phyloP scores from a whole-genome alignment of 1,140 invertebrate species.

The Drosophila lacteicornis region DNA sequence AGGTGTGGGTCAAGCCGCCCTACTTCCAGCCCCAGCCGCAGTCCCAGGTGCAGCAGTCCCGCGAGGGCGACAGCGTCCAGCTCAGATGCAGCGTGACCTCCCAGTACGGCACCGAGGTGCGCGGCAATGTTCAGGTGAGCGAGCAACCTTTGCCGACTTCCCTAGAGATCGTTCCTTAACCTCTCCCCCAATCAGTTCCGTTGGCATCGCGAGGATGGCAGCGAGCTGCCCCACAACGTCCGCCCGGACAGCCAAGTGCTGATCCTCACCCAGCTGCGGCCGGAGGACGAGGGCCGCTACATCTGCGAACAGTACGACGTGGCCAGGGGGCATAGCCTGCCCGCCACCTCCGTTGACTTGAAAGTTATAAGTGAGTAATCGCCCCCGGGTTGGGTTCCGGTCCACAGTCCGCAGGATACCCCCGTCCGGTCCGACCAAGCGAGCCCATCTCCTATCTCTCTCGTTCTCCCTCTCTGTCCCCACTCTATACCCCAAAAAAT shows the following conservation, averaged over 20 bases:
- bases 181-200: slow-evolving; percentile 47
- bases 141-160: no score
- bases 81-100: slow-evolving; percentile 86
- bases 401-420: slow-evolving; percentile 15
- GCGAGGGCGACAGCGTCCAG: slow-evolving; percentile 87
- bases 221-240: slow-evolving; percentile 73
- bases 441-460: slow-evolving; percentile 13
- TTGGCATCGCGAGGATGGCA: slow-evolving; percentile 85
- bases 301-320: slow-evolving; percentile 87
- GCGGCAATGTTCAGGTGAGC: slow-evolving; percentile 61
- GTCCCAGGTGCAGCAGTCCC: slow-evolving; percentile 82
- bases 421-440: slow-evolving; percentile 10
- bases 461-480: no score
- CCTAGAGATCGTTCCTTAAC: no score
- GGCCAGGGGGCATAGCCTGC: slow-evolving; percentile 83
- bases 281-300: slow-evolving; percentile 89
- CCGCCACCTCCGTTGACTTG: slow-evolving; percentile 89
- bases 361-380: slow-evolving; percentile 89
- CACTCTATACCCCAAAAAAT: no score
- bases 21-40: slow-evolving; percentile 79
- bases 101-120: slow-evolving; percentile 40
- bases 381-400: slow-evolving; percentile 12
- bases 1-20: slow-evolving; percentile 91
- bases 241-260: slow-evolving; percentile 54
- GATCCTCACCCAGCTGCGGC: slow-evolving; percentile 85